phyloP scores from a whole-genome alignment of 2,888 invertebrate genomes.

The Leistus spinibarbis region DNA sequence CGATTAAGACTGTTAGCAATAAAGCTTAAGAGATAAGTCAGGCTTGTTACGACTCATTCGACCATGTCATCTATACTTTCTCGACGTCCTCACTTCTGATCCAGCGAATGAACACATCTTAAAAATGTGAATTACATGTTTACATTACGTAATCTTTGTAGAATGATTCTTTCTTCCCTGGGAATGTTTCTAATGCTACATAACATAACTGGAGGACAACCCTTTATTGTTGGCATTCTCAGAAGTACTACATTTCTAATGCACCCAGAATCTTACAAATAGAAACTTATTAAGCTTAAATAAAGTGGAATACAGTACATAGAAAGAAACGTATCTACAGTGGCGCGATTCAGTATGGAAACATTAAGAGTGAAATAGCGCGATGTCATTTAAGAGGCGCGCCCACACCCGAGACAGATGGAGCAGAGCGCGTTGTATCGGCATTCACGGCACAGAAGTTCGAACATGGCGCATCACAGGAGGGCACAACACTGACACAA shows the following conservation, averaged over 20 bases:
- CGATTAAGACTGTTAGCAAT: constrained; percentile 32
- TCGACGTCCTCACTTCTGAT: not conserved
- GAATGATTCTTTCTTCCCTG: too few species aligned
- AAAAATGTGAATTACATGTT: too few species aligned
- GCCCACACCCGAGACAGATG: not conserved
- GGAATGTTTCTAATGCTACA: too few species aligned
- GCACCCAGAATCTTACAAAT: too few species aligned
- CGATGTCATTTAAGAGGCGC: not conserved
- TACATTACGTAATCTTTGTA: too few species aligned
- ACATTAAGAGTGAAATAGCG: not conserved
- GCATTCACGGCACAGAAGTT: not conserved
- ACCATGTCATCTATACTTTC: not conserved
- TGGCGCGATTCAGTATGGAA: not conserved
- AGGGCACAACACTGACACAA: not conserved
- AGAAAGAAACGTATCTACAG: not conserved
- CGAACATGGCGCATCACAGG: not conserved
- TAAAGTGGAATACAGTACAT: not conserved
- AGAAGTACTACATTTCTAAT: too few species aligned
- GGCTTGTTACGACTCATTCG: constrained; percentile 1
- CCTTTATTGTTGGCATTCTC: too few species aligned
- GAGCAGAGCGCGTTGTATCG: not conserved
- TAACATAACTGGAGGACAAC: too few species aligned
- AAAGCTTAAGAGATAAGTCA: constrained; percentile 37
- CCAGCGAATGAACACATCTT: not conserved
- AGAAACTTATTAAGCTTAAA: too few species aligned